A percentile compares a stretch with the other conserved stretches of the same genome.
These are phyloP conservation scores for Zoanthus gigantus DNA, from an alignment of 92 coral and sea anemone species.

Conservation along the genomic window DNA sequence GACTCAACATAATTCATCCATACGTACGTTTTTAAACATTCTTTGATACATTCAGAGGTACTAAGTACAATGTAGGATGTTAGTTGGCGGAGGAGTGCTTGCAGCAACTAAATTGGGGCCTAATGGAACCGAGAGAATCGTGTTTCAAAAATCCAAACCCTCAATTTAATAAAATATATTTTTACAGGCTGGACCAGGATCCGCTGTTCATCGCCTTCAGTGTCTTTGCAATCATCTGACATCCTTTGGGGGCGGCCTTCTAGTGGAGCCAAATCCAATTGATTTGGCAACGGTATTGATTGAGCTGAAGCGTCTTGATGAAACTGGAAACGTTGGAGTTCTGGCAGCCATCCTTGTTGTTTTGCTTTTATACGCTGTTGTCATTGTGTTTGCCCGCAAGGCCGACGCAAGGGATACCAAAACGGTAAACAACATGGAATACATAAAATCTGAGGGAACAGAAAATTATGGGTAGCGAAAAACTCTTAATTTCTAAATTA, in stretches of 20 bases:
- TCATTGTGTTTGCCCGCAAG: conserved; percentile 74
- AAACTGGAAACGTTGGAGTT: conserved; percentile 82
- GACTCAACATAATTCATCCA: no score
- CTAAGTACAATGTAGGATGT: no score
- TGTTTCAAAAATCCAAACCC: not conserved
- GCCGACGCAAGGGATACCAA: conserved; percentile 71
- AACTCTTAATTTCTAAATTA: not conserved
- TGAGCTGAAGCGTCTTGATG: conserved; percentile 68
- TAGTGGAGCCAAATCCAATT: conserved; percentile 81
- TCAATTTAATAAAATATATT: not conserved
- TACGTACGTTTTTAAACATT: no score
- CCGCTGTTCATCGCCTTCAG: conserved; percentile 57
- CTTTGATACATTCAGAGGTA: no score
- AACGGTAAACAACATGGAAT: conserved; percentile 49
- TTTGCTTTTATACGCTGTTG: conserved; percentile 65
- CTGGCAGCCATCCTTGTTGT: conserved; percentile 63
- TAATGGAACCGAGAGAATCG: no score
- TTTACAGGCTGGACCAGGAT: conserved; percentile 76
- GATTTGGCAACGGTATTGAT: conserved; percentile 77
- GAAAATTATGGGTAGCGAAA: not conserved
- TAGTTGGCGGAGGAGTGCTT: no score
- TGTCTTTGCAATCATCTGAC: conserved; percentile 89
- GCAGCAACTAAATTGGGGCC: no score
- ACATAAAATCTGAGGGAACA: not conserved
- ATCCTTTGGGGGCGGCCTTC: conserved; percentile 85